Evolutionary conservation across 2,888 invertebrate species (phyloP), one percentile per base, ranked within the genome.

Genomic region (Cerceris ruficornis): DNA sequence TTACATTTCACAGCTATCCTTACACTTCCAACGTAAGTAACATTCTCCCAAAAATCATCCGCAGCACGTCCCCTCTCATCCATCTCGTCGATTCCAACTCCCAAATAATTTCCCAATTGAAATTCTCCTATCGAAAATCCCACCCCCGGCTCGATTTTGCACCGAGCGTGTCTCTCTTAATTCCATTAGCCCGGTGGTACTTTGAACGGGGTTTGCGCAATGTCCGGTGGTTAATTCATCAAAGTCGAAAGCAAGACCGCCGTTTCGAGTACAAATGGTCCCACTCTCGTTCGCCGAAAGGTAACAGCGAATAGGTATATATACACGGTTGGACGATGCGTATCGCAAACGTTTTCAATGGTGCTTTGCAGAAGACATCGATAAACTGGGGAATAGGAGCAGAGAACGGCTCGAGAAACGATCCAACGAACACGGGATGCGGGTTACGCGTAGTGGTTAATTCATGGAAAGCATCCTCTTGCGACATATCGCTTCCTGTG

Each of bases 341-440:
- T 76, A 67, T 57, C 67, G 61, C 77, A 49, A 55, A 68, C 54
- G 68, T 68, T 81, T 73, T 81, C 68, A 81, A 81, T 81, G 66
- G 77, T 50, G 67, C 68, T 65, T 65, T 72, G 66, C 57, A 49
- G 17, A 39, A 13, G 49, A 6, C 5, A 15, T 8, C 14, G 61
- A 46, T 28, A 28, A 28, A 28, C 28, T 28, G 28, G 28, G 4
- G 28, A 28, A 28, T 28, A 28, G 28, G 28, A 28, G 4, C 2
- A 28, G 28, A 28, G 28, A 28, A 28, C 4, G 41, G 39, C n/a
- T n/a, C 41, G 39, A 11, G 11, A 46, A 46, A 6, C 46, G 46
- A 46, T 8, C 11, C 46, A 57, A 64, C 54, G 43, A 41, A 28
- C 50, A 28, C 28, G 28, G 28, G 28, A 57, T 49, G 54, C 54